Base-by-base conservation (phyloP, 2,113 vertebrate species). In the Aspidoscelis tigris region DNA sequence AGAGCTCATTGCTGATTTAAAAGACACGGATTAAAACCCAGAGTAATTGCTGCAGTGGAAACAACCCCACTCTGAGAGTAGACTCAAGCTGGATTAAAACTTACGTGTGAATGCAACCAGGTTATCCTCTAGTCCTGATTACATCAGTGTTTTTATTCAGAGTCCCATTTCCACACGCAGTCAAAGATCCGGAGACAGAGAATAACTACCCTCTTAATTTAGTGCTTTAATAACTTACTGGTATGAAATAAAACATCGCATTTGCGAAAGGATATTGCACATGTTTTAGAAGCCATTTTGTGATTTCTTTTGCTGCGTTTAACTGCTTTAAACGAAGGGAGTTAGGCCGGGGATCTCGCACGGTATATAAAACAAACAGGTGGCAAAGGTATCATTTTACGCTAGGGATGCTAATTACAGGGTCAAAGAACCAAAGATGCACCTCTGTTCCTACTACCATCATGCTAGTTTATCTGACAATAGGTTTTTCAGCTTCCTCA, bases 281-380 rank as follows among this genome's bases (percentile, higher is more conserved):
- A 26, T 39, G 7, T 47, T 78, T 80, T 76, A 80, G 24, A 3
- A 2, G 47, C n/a, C 33, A 10, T 18, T 2, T 58, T 61, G 58
- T 2, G 14, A 18, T 61, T 2, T 61, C 58, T 4, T 61, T 18
- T 61, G 58, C 58, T 61, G 14, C 58, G 14, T 70, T 70, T 39
- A 39, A 70, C 39, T 6, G 21, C 1, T 4, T 3, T 89, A 87
- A 78, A 41, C 61, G 64, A 50, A 1, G 24, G 1, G 11, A 61
- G 85, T 47, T 7, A 82, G 47, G 26, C 3, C 5, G 75, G 68
- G 71, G 22, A 64, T 79, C 11, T 64, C 24, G 75, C 14, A 41
- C 85, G 90, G 83, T 89, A 91, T 88, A 91, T 39, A 88, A 94
- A 92, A 92, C 83, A 93, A 50, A 18, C 33, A 26, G 10, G 75